Evolutionary conservation across 1,140 invertebrate genomes (phyloP).

Genomic region (Colletes latitarsis): DNA sequence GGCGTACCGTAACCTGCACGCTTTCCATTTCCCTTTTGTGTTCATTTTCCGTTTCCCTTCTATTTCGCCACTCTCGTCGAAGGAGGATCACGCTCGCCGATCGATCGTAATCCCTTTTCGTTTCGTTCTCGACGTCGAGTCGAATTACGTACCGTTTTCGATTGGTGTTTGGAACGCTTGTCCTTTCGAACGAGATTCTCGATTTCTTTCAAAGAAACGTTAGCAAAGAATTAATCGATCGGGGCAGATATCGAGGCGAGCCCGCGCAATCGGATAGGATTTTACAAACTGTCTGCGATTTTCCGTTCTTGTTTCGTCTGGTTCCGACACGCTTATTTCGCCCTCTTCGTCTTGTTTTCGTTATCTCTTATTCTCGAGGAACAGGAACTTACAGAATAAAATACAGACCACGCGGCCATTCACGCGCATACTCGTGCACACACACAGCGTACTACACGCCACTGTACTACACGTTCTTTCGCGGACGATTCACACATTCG

Average conservation of each 20-base stretch:
- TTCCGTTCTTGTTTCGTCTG: constrained; percentile 16
- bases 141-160: no score
- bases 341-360: not conserved
- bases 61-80: not conserved
- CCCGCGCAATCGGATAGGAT: no score
- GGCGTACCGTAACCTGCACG: constrained; percentile 68
- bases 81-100: constrained; percentile 17
- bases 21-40: not conserved
- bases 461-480: constrained; percentile 54
- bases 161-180: not conserved
- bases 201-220: not conserved
- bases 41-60: not conserved
- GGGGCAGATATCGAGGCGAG: no score
- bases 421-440: constrained; percentile 55
- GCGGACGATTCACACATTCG: constrained; percentile 55
- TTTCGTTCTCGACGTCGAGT: no score
- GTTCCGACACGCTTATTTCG: not conserved
- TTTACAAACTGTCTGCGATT: constrained; percentile 75
- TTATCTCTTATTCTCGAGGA: constrained; percentile 65
- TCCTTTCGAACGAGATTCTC: not conserved
- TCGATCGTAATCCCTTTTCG: constrained; percentile 5
- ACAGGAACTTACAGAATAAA: constrained; percentile 78
- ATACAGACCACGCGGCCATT: constrained; percentile 71
- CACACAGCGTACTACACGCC: constrained; percentile 61
- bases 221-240: constrained; percentile 19